phyloP scores from a whole-genome alignment of 2,888 invertebrate genomes.

The Drosophila percnosoma region DNA sequence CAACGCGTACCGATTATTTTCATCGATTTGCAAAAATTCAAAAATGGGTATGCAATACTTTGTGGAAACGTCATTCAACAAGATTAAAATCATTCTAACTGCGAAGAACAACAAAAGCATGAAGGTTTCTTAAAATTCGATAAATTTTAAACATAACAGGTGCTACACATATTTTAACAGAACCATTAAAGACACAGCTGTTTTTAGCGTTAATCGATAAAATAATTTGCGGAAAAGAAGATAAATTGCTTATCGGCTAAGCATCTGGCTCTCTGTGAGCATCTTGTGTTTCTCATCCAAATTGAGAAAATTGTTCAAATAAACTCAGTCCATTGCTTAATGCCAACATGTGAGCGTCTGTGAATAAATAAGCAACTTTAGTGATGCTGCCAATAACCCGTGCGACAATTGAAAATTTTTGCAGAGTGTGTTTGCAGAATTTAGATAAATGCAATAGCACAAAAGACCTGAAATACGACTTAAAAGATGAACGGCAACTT shows the following conservation, averaged over 20 bases:
- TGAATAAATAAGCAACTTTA: not conserved
- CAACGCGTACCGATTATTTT: not conserved
- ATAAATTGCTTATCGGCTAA: not conserved
- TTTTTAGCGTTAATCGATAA: constrained; percentile 20
- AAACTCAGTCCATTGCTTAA: constrained; percentile 1
- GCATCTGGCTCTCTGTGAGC: not conserved
- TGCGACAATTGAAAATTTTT: constrained; percentile 39
- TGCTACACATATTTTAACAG: not conserved
- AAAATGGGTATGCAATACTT: not conserved
- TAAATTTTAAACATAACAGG: not conserved
- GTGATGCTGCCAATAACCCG: constrained; percentile 46
- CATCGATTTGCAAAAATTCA: not conserved
- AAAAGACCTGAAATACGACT: constrained; percentile 5
- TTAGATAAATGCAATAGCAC: constrained; percentile 10
- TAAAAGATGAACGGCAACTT: constrained; percentile 19
- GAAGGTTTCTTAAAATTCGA: not conserved
- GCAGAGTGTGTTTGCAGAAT: constrained; percentile 42
- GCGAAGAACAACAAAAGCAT: not conserved
- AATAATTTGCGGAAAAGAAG: not conserved
- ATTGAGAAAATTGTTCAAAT: not conserved
- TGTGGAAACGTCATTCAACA: not conserved
- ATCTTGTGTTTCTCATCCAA: not conserved
- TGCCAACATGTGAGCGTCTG: not conserved
- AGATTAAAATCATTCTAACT: not conserved
- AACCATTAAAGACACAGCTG: constrained; percentile 16